Base-by-base conservation (phyloP, 2,888 invertebrate genomes). In the Parnassius apollo region DNA sequence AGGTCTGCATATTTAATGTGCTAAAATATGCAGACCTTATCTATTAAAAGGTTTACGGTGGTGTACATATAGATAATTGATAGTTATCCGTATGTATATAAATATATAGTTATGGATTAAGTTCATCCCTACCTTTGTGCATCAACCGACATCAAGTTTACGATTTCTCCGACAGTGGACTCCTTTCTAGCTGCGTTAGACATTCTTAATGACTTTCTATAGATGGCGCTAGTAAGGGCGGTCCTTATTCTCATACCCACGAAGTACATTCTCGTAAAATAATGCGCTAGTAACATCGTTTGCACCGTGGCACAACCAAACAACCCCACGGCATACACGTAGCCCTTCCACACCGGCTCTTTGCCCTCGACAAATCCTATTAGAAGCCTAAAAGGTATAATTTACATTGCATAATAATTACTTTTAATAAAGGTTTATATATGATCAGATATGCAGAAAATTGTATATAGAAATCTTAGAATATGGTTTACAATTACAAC, bases 101-200 rank as follows among this genome's bases (percentile, higher is more conserved):
- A 42, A 42, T 42, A 42, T 9, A 52, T 52, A 10, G 11, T 35
- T 52, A 12, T 51, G 4, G 22, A 42, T 55, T 11, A 42, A 2
- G 25, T 22, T 55, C 8, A n/a, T 48, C 11, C 67, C 72, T 77
- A 92, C 91, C 95, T 93, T 83, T 98, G 97, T 1, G 97, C 97
- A 84, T 98, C 98, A 0, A 98, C 97, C 7, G 97, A 95, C 97
- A 98, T 98, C 68, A 98, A 90, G 82, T 98, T 98, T 11, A 98
- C 97, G 73, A 98, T 97, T 93, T 98, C 97, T 49, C 98, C 98
- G 0, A 97, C 96, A 0, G 97, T 97, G 0, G 96, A 95, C 74
- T 96, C 96, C 77, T 96, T 97, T 66, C 95, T 93, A 0, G 96
- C 94, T 0, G 94, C 87, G 79, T 96, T 96, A 1, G 97, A 96